Conservation (phyloP, 2,888 invertebrate species). For the Lasius platythorax region DNA sequence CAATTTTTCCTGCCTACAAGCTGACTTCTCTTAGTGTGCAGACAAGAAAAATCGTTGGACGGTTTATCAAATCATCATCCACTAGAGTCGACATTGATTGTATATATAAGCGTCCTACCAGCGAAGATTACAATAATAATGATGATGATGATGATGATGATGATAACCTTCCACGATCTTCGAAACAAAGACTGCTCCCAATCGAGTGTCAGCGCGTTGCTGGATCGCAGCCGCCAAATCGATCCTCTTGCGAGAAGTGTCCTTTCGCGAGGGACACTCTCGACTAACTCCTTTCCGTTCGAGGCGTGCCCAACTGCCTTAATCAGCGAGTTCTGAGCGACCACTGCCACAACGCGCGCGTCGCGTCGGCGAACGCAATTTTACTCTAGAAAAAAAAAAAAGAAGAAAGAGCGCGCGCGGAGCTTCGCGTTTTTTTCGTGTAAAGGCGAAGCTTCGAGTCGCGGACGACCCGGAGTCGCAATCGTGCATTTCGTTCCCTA, state of each 20-base stretch:
- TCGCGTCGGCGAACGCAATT: slow-evolving; percentile 44
- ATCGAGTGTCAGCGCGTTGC: slow-evolving; percentile 35
- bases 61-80: slow-evolving; percentile 13
- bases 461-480: background rate
- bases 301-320: slow-evolving; percentile 81
- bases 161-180: background rate
- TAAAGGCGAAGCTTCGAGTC: background rate
- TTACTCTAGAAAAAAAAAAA: slow-evolving; percentile 23
- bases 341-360: slow-evolving; percentile 79
- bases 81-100: background rate
- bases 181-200: slow-evolving; percentile 43
- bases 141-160: background rate
- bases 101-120: background rate
- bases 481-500: slow-evolving; percentile 69
- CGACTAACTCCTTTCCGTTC: slow-evolving; percentile 43
- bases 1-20: background rate
- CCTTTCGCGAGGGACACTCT: slow-evolving; percentile 24
- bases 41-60: background rate
- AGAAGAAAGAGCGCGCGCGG: background rate
- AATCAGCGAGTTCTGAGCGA: slow-evolving; percentile 79
- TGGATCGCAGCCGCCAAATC: background rate
- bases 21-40: background rate
- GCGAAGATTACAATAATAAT: background rate
- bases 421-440: background rate
- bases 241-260: background rate